Evolutionary conservation across 2,888 invertebrate genomes (phyloP), one percentile per base, ranked within the genome.

Genomic region (Philonicus albiceps): DNA sequence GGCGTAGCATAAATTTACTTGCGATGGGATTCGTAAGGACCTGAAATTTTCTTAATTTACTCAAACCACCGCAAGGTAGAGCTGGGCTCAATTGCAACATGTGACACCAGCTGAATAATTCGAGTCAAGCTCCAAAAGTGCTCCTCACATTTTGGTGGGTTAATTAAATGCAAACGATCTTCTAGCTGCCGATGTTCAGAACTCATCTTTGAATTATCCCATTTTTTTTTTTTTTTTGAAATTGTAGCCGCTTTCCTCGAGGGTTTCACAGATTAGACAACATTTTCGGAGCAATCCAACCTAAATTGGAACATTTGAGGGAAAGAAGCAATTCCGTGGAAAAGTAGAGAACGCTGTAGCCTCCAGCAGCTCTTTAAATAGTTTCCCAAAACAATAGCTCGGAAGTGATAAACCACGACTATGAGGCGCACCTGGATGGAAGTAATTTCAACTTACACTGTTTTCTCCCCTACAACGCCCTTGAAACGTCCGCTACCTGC

Each of bases 361-460:
- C 64, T 19, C 40, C 5, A 27, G n/a, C n/a, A 27, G 64, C 64
- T 64, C 27, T 64, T 64, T 27, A 64, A 27, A 64, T 64, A 64
- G 64, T 64, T 64, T 11, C 64, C 19, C 64, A 11, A 27, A 27
- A 27, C 11, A 64, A 13, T 11, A 3, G 22, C 64, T 64, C 64
- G 64, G 22, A 64, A 11, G 64, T 64, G 64, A 64, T 64, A 64
- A 64, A 64, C 64, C 19, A 49, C 49, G 27, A 64, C 64, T 64
- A 64, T 27, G 27, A 64, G 64, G 27, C 64, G 7, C 11, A 76
- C 49, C 78, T 49, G 30, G 16, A 78, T 78, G 27, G 49, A 78
- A 78, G 78, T 49, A 78, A 78, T 43, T 78, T 27, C n/a, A 78
- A 78, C 78, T 78, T 78, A 49, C 43, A 49, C 49, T 49, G 30